Evolutionary conservation across 2,888 invertebrate species (phyloP), one percentile per base, ranked within the genome.

Genomic region (Spodoptera exigua): DNA sequence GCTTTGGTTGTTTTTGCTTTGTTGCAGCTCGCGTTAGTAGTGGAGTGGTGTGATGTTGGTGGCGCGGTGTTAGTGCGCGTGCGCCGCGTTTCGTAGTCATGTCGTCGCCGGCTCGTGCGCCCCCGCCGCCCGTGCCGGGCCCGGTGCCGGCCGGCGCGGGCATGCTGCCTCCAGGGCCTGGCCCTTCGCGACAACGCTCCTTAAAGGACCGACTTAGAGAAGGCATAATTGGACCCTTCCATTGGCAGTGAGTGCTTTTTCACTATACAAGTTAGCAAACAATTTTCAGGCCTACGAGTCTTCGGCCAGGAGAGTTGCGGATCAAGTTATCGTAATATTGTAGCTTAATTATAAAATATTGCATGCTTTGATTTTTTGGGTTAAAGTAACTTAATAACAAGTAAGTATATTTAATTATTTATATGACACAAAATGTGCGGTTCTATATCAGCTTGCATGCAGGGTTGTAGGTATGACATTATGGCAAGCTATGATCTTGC

Each of bases 131-230:
- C 10, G 53, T 48, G 63, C 78, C 71, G 60, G 47, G 65, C 7
- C 74, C 83, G 61, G 81, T 86, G 79, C 91, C 91, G 78, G 86
- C 94, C 68, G 94, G 94, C 73, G 92, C 93, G 74, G 94, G 89
- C 80, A 82, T 87, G 83, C 83, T 94, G 77, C 93, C 94, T 55
- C 89, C 92, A 16, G 93, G 93, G 32, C 93, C 93, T 9, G 94
- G 92, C 12, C 97, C 97, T 58, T 95, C 96, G 63, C 94, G 97
- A 59, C 97, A 97, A 83, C 95, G 97, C 67, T 97, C 97, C 52
- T 94, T 97, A 79, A 96, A 96, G 89, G 97, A 97, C 88, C 95
- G 97, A 57, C 95, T 97, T 52, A 95, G 96, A 87, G 97, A 97
- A 73, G 97, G 97, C 83, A 97, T 97, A 85, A 96, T 96, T 48